Evolutionary conservation across 2,113 vertebrate genomes (phyloP).

Genomic region (Okapia johnstoni): DNA sequence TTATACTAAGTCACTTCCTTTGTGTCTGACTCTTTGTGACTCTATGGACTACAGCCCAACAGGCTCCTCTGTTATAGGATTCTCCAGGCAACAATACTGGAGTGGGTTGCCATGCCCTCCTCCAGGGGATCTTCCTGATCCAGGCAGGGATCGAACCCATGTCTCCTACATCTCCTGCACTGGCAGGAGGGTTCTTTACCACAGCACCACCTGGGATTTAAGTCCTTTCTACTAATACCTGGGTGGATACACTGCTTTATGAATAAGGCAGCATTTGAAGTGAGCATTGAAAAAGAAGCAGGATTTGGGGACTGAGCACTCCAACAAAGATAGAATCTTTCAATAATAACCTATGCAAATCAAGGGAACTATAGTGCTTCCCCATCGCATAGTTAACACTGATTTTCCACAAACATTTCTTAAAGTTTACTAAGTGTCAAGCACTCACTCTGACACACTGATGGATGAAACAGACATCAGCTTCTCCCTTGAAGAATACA

Average conservation of each 20-base stretch:
- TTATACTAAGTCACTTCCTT: background rate
- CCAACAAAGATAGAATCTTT: background rate
- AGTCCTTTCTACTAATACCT: background rate
- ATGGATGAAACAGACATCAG: background rate
- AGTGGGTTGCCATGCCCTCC: background rate
- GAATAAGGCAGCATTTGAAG: background rate
- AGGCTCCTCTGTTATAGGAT: background rate
- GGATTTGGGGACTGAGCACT: background rate
- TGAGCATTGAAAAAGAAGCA: background rate
- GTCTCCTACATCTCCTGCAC: background rate
- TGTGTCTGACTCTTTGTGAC: background rate
- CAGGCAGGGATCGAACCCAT: background rate
- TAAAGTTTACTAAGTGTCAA: background rate
- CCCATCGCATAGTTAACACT: background rate
- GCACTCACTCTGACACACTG: background rate
- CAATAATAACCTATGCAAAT: background rate
- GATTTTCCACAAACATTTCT: background rate
- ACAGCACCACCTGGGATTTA: background rate
- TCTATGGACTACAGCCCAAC: background rate
- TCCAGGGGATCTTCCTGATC: background rate
- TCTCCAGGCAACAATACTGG: background rate
- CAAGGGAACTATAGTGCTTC: background rate
- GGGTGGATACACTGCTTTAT: background rate
- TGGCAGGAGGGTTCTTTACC: background rate
- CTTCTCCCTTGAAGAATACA: background rate